Percentiles rank a stretch among this genome's conserved stretches.
phyloP scores from a whole-genome alignment of 2,797 vertebrate species.

The Thaleichthys pacificus region DNA sequence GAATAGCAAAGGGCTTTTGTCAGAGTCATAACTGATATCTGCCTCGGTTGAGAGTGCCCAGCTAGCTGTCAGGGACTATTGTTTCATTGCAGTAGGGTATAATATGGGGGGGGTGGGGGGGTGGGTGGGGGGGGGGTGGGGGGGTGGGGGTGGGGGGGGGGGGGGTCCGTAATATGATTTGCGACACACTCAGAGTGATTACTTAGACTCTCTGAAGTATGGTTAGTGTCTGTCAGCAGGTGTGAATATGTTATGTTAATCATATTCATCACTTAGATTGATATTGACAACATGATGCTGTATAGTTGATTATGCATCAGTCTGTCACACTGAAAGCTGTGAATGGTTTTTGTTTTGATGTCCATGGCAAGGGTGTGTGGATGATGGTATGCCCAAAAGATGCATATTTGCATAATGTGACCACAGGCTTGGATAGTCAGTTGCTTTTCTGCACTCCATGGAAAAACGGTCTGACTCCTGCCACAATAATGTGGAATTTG shows the following conservation, averaged over 20 bases:
- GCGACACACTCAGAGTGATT: background rate
- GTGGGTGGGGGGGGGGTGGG: background rate
- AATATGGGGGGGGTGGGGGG: background rate
- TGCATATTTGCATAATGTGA: background rate
- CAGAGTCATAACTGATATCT: constrained; percentile 9
- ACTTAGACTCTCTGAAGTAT: background rate
- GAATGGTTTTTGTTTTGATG: background rate
- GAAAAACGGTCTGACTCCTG: too few species aligned
- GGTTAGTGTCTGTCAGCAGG: background rate
- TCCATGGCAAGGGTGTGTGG: too few species aligned
- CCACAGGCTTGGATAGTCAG: background rate
- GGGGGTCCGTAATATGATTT: background rate
- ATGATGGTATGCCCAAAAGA: background rate
- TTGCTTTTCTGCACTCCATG: too few species aligned
- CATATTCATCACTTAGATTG: background rate
- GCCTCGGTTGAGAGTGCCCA: background rate
- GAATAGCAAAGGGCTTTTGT: background rate
- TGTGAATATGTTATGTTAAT: constrained; percentile 5
- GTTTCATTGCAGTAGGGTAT: background rate
- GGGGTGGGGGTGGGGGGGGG: background rate
- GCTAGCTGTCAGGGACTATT: background rate
- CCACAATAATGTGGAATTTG: too few species aligned
- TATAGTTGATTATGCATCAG: background rate
- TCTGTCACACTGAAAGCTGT: background rate
- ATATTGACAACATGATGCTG: background rate